phyloP scores from a whole-genome alignment of 1,140 invertebrate genomes.

The Tetraneura akinire region DNA sequence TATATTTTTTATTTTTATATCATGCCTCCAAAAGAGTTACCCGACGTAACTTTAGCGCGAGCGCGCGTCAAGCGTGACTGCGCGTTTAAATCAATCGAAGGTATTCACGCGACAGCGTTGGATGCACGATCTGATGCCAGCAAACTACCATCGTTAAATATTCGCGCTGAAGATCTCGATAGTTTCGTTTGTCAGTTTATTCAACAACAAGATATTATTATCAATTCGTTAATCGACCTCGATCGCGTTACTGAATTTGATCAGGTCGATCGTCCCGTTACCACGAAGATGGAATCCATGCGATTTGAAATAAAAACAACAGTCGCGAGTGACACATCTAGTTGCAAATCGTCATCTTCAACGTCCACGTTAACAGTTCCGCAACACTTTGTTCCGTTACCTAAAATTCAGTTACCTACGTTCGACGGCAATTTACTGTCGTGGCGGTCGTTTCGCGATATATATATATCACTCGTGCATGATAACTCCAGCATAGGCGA shows the following conservation, averaged over 20 bases:
- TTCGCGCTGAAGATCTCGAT: not conserved
- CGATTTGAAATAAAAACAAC: too few relatives aligned
- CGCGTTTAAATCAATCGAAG: not conserved
- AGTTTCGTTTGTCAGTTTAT: not conserved
- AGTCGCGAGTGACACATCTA: not conserved
- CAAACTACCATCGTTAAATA: not conserved
- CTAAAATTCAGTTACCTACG: not conserved
- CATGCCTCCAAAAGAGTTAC: not conserved
- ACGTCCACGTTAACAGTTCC: not conserved
- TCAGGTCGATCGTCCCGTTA: not conserved
- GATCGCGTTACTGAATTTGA: not conserved
- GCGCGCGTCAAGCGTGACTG: not conserved
- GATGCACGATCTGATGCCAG: not conserved
- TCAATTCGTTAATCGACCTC: not conserved
- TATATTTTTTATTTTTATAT: not conserved
- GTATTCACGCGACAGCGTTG: not conserved
- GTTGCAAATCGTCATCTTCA: not conserved
- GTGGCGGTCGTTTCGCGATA: slow-evolving; percentile 1
- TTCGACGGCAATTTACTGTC: not conserved
- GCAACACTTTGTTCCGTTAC: not conserved
- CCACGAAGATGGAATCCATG: not conserved
- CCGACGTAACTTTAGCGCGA: not conserved
- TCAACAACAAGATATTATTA: not conserved
- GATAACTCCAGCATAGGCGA: not conserved
- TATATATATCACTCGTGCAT: not conserved